Conservation (phyloP, 1,140 invertebrate genomes). For the Ceratina japonica region DNA sequence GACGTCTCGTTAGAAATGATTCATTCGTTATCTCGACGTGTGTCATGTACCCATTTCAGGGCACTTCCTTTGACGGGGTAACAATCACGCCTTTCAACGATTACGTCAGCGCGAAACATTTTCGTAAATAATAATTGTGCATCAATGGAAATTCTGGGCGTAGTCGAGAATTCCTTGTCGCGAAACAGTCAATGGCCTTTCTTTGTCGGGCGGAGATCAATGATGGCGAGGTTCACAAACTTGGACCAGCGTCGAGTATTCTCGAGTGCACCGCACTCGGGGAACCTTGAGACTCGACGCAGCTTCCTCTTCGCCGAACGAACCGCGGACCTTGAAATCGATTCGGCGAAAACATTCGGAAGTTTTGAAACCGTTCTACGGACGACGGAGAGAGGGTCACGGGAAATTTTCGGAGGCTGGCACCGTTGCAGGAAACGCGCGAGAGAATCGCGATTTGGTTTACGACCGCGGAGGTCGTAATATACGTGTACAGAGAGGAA, state of each 20-base stretch:
- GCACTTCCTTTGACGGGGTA: too few species aligned
- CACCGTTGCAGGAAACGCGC: not conserved
- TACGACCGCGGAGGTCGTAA: too few species aligned
- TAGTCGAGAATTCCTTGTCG: too few species aligned
- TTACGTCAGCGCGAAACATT: not conserved
- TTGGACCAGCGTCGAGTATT: slow-evolving; percentile 1
- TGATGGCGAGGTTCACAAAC: slow-evolving; percentile 16
- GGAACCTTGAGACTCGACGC: not conserved
- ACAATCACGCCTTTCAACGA: too few species aligned
- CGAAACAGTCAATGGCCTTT: not conserved
- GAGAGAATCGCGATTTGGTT: not conserved
- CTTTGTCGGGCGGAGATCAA: not conserved
- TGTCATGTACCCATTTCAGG: too few species aligned
- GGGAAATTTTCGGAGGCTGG: not conserved
- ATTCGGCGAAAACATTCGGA: not conserved
- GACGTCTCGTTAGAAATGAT: too few species aligned
- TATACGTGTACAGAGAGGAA: too few species aligned
- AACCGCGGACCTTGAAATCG: slow-evolving; percentile 18
- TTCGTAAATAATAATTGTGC: not conserved
- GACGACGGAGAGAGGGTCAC: not conserved
- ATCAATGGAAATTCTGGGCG: too few species aligned
- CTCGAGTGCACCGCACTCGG: not conserved
- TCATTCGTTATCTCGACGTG: too few species aligned
- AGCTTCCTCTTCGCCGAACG: not conserved
- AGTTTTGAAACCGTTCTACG: not conserved